phyloP scores from a whole-genome alignment of 1,140 invertebrate genomes.

The Leptoteleia sp. region DNA sequence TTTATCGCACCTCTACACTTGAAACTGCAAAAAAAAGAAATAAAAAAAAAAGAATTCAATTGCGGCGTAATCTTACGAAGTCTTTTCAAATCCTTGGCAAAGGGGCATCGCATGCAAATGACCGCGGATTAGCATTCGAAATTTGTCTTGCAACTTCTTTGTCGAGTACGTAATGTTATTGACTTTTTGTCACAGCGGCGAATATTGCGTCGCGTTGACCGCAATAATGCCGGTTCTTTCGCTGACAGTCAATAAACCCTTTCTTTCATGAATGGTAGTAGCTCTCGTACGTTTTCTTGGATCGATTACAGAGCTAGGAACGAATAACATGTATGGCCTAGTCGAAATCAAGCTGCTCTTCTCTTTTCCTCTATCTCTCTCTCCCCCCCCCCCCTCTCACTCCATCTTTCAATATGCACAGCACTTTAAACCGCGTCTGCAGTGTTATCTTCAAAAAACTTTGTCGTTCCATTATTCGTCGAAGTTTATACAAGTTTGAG shows the following conservation, averaged over 20 bases:
- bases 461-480: slow-evolving; percentile 27
- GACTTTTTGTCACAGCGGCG: slow-evolving; percentile 37
- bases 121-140: slow-evolving; percentile 11
- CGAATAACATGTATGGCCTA: slow-evolving; percentile 4
- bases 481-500: slow-evolving; percentile 17
- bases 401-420: no score
- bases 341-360: no score
- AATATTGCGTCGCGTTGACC: slow-evolving; percentile 51
- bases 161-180: slow-evolving; percentile 32
- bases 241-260: slow-evolving; percentile 43
- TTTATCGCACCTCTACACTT: no score
- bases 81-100: neutral
- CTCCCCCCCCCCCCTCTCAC: no score
- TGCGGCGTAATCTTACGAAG: neutral
- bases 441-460: slow-evolving; percentile 3
- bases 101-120: slow-evolving; percentile 24
- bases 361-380: no score
- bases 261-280: slow-evolving; percentile 51
- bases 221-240: slow-evolving; percentile 47
- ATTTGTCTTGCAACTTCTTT: slow-evolving; percentile 6
- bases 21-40: slow-evolving; percentile 3
- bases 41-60: no score
- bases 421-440: no score
- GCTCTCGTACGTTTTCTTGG: slow-evolving; percentile 34
- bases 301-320: slow-evolving; percentile 24